Conservation (phyloP, 37 sponge, comb jelly and placozoan genomes). For the Agelas oroides region DNA sequence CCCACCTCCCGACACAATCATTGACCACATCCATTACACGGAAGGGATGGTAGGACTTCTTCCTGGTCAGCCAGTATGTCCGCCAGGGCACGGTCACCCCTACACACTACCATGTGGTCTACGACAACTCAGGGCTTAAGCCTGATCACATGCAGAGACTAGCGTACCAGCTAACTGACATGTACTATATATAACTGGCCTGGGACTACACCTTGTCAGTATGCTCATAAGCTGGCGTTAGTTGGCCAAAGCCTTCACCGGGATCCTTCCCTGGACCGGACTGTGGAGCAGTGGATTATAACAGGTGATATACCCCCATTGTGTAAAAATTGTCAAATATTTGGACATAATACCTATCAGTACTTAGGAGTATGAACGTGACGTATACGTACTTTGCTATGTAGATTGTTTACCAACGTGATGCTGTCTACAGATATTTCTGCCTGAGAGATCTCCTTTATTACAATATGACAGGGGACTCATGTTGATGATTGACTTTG, state of each 20-base stretch:
- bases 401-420: no score
- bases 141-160: constrained; percentile 95
- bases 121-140: constrained; percentile 76
- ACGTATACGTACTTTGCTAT: no score
- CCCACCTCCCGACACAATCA: constrained; percentile 89
- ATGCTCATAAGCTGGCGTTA: constrained; percentile 97
- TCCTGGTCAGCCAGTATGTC: constrained; percentile 92
- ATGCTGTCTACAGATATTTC: no score
- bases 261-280: constrained; percentile 74
- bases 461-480: constrained; percentile 82
- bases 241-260: constrained; percentile 90
- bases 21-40: constrained; percentile 94
- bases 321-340: no score
- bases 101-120: constrained; percentile 91
- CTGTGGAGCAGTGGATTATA: no score
- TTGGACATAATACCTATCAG: no score
- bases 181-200: constrained; percentile 99
- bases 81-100: constrained; percentile 96
- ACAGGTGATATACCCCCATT: no score
- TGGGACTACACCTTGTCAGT: constrained; percentile 92
- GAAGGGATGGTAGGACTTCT: constrained; percentile 89
- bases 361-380: no score
- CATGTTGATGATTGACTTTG: constrained; percentile 83
- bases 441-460: no score
- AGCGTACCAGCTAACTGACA: constrained; percentile 86